phyloP scores from a whole-genome alignment of 2,113 vertebrate species.

The Speoplatyrhinus poulsoni region DNA sequence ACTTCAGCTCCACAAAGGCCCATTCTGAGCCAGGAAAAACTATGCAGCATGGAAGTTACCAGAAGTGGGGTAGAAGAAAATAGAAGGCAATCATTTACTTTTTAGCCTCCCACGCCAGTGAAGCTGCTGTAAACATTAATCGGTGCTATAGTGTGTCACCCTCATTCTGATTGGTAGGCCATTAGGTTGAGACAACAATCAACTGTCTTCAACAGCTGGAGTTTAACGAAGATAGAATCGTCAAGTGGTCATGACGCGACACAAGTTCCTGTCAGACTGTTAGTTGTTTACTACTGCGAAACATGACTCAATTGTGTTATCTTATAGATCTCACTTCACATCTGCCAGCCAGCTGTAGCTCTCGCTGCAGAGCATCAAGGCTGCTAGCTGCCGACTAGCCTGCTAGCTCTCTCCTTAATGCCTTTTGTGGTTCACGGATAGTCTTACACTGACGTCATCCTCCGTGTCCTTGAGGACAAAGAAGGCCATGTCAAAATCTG shows the following conservation, averaged over 20 bases:
- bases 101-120: background rate
- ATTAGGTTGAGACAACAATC: conserved; percentile 6
- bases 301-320: conserved; percentile 40
- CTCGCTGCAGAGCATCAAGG: conserved; percentile 17
- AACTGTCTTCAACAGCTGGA: background rate
- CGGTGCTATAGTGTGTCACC: background rate
- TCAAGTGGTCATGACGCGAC: no score
- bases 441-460: background rate
- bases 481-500: background rate
- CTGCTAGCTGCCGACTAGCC: conserved; percentile 13
- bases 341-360: conserved; percentile 50
- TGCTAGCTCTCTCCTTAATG: conserved; percentile 8
- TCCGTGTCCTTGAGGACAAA: background rate
- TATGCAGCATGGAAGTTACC: no score
- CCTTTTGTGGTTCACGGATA: conserved; percentile 17
- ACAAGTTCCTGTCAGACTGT: conserved; percentile 14
- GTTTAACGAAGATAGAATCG: conserved; percentile 7
- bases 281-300: conserved; percentile 42
- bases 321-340: conserved; percentile 22
- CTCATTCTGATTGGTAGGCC: background rate
- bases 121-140: background rate
- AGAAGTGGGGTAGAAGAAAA: no score
- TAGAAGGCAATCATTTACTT: background rate
- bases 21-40: no score
- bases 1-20: no score